phyloP scores from a whole-genome alignment of 2,888 invertebrate genomes.

The Automeris io region DNA sequence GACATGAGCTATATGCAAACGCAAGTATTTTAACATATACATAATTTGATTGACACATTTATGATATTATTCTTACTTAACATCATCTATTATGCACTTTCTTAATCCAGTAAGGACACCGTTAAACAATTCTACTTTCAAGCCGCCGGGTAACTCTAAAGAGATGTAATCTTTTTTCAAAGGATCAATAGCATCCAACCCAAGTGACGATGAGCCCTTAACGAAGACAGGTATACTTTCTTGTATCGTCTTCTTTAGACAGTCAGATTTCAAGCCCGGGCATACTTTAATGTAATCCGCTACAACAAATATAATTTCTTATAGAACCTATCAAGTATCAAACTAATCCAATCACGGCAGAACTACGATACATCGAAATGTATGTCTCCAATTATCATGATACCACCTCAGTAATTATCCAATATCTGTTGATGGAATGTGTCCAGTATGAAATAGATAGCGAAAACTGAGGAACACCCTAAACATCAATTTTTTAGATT shows the following conservation, averaged over 20 bases:
- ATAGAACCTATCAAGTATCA: no score
- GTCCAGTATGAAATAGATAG: no score
- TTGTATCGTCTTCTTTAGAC: conserved; percentile 42
- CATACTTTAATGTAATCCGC: conserved; percentile 43
- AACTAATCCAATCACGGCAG: no score
- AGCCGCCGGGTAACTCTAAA: conserved; percentile 40
- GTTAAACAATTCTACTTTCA: conserved; percentile 40
- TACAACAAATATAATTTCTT: no score
- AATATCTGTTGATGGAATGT: no score
- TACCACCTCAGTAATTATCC: no score
- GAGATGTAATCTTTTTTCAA: conserved; percentile 27
- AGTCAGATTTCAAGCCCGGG: conserved; percentile 38
- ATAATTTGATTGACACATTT: not conserved
- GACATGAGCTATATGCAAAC: no score
- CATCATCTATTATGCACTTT: conserved; percentile 46
- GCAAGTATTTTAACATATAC: no score
- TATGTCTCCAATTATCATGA: no score
- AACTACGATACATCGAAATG: no score
- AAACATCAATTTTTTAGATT: no score
- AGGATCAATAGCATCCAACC: conserved; percentile 39
- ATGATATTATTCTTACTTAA: conserved; percentile 30
- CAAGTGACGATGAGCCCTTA: conserved; percentile 45
- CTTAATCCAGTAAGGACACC: conserved; percentile 45
- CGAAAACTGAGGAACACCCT: no score
- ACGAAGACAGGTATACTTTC: conserved; percentile 40